Evolutionary conservation across 2,888 invertebrate species (phyloP), one percentile per base, ranked within the genome.

Genomic region (Pristionchus arcanus): DNA sequence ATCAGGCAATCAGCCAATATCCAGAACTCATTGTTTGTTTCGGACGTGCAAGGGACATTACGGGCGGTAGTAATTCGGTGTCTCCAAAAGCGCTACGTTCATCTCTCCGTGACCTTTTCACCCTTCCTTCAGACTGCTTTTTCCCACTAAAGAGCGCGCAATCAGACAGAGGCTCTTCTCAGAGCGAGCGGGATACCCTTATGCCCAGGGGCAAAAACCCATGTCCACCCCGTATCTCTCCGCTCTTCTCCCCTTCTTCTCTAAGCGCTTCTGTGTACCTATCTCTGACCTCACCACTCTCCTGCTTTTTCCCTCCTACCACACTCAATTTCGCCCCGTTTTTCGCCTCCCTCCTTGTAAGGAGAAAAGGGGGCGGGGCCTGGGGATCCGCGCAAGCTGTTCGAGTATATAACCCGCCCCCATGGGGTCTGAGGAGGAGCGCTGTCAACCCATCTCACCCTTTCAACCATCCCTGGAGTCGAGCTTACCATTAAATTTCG

Each of bases 331-430:
- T 25, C 25, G 63, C n/a, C 42, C 42, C 42, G 42, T 49, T 49
- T 49, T 49, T 49, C 42, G 42, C 42, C 42, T 49, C 42, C 42
- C 42, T 49, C 81, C 81, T 49, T 81, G 74, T 74, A 74, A 74
- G 74, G 74, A 31, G 74, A 63, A 63, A 63, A 31, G 81, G 49
- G 49, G 81, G 49, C n/a, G 49, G 81, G 25, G 42, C 0, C 42
- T 49, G 0, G 42, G 42, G 42, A 49, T 49, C 49, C 49, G n/a
- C 49, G n/a, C 2, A 49, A 9, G 19, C 28, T 53, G 49, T 49
- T 53, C 49, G 49, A 25, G 49, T 81, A 81, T 81, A 81, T 81
- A 81, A 81, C 81, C 81, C 81, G 81, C 81, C 81, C 81, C 81
- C 37, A 2, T 11, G 3, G 42, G 15, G 28, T 4, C 4, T 37